These are phyloP conservation scores for Chiropotes sagulatus DNA, from an alignment of 2,797 vertebrate genomes.

Conservation along the genomic window DNA sequence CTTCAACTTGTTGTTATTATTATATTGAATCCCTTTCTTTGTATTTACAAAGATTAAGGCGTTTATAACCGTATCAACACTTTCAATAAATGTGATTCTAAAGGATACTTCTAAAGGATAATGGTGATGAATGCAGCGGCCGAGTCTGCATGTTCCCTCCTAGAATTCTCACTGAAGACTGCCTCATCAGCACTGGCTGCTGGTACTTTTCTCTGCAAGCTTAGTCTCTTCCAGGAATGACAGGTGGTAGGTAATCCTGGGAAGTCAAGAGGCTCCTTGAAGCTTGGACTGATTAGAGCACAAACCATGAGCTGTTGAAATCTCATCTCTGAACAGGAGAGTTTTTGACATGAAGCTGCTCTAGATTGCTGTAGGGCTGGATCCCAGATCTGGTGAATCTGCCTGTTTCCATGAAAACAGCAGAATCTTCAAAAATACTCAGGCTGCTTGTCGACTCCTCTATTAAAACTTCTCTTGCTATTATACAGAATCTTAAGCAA, in stretches of 20 bases:
- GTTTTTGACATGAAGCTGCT: neutral
- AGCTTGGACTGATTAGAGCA: neutral
- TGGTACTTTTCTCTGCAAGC: neutral
- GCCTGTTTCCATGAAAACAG: neutral
- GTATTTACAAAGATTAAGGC: neutral
- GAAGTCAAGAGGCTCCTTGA: neutral
- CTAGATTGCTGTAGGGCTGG: neutral
- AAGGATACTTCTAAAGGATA: neutral
- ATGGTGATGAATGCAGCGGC: neutral
- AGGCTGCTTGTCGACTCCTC: neutral
- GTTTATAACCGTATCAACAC: neutral
- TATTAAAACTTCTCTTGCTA: neutral
- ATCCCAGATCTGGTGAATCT: neutral
- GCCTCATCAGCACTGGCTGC: too few relatives aligned
- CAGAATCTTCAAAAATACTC: neutral
- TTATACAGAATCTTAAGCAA: neutral
- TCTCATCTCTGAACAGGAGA: neutral
- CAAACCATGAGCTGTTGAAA: neutral
- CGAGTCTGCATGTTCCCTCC: neutral
- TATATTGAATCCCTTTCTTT: neutral
- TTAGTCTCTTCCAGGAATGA: neutral
- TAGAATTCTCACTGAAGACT: neutral
- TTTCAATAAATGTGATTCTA: neutral
- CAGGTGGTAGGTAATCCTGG: neutral
- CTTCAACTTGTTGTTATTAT: neutral